Percentiles rank a stretch among this genome's conserved stretches.
These are phyloP conservation scores for Vollenhovia emeryi DNA, from an alignment of 1,140 invertebrate species.

Conservation along the genomic window DNA sequence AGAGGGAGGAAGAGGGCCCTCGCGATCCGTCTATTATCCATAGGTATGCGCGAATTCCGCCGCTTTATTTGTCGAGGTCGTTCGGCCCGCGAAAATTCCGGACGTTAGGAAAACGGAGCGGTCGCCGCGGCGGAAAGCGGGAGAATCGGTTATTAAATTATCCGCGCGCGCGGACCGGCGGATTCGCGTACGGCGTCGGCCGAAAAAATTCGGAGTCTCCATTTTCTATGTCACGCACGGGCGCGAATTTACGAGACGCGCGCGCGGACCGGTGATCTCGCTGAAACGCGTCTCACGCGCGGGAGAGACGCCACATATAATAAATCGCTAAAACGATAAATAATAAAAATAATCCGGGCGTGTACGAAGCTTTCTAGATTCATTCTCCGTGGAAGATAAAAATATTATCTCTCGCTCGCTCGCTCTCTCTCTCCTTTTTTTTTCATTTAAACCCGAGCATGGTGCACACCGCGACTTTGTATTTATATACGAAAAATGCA, in stretches of 20 bases:
- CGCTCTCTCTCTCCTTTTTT: too few relatives aligned
- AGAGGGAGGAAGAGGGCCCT: background rate
- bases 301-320: conserved; percentile 26
- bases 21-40: conserved; percentile 29
- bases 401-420: conserved; percentile 11
- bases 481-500: conserved; percentile 11
- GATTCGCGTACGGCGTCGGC: conserved; percentile 9
- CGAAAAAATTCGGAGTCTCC: background rate
- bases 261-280: conserved; percentile 2
- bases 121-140: conserved; percentile 9
- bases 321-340: conserved; percentile 51
- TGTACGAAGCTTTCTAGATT: conserved; percentile 12
- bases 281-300: conserved; percentile 8
- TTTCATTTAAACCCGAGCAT: background rate
- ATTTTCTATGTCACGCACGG: background rate
- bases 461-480: background rate
- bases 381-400: conserved; percentile 30
- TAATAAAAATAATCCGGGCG: conserved; percentile 46
- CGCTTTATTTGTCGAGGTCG: background rate
- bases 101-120: background rate
- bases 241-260: conserved; percentile 30
- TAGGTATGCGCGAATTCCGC: conserved; percentile 47
- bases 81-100: background rate
- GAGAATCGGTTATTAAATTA: conserved; percentile 47
- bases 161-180: background rate